These are phyloP conservation scores for Brachyrhaphis roseni DNA, from an alignment of 2,797 vertebrate species.

Conservation along the genomic window DNA sequence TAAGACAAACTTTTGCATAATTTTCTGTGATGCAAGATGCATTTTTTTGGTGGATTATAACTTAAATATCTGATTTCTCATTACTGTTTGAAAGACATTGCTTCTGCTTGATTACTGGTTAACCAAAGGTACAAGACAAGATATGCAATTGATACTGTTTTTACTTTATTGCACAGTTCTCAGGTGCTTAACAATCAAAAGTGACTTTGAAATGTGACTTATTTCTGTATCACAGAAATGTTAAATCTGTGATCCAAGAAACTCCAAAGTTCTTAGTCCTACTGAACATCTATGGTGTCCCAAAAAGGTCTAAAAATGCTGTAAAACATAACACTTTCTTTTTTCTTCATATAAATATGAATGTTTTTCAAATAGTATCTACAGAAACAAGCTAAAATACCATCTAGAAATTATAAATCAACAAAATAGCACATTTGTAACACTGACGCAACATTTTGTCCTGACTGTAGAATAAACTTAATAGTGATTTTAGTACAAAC, in stretches of 20 bases:
- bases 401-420: background rate
- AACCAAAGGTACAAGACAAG: too few relatives aligned
- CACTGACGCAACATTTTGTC: background rate
- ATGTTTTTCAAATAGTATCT: background rate
- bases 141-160: background rate
- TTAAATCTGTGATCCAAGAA: too few relatives aligned
- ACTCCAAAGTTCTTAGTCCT: too few relatives aligned
- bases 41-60: background rate
- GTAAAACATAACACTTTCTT: too few relatives aligned
- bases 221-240: too few relatives aligned
- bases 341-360: background rate
- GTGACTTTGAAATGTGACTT: too few relatives aligned
- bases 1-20: background rate
- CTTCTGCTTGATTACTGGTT: background rate
- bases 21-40: background rate
- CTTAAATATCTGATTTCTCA: background rate
- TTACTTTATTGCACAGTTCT: background rate
- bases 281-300: too few relatives aligned
- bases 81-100: background rate
- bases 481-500: constrained; percentile 67
- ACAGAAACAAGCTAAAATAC: background rate
- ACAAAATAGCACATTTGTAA: background rate
- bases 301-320: too few relatives aligned
- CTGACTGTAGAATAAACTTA: background rate
- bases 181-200: too few relatives aligned